Percentiles rank a stretch among this genome's conserved stretches.
phyloP scores from a whole-genome alignment of 2,113 vertebrate genomes.

The Mionectes macconnelli region DNA sequence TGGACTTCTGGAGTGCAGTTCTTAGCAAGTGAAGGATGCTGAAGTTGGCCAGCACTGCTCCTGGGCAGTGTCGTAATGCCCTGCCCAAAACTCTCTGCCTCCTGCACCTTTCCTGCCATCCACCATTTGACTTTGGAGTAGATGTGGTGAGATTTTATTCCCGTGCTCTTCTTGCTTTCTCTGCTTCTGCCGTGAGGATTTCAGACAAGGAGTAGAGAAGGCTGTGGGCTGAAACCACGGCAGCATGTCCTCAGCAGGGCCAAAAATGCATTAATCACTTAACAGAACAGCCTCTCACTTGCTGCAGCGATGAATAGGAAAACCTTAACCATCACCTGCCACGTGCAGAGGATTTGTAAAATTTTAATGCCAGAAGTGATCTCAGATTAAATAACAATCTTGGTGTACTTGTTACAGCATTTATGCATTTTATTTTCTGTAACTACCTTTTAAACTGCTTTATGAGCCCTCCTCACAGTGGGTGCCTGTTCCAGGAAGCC shows the following conservation, averaged over 20 bases:
- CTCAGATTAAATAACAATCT: constrained; percentile 1
- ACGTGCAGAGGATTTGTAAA: neutral
- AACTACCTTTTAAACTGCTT: constrained; percentile 1
- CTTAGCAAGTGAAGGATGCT: neutral
- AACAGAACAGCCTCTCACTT: fast-evolving
- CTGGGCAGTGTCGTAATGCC: neutral
- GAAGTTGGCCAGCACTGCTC: neutral
- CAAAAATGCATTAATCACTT: neutral
- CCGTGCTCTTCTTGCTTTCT: neutral
- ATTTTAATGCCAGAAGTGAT: neutral
- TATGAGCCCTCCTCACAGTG: neutral
- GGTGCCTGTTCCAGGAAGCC: neutral
- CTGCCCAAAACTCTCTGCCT: neutral
- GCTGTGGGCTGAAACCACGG: neutral
- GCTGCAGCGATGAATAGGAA: neutral
- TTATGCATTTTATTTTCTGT: neutral
- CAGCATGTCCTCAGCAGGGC: fast-evolving
- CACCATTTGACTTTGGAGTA: neutral
- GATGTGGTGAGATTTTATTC: neutral
- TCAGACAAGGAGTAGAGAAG: neutral
- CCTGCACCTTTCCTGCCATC: neutral
- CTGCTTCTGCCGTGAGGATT: neutral
- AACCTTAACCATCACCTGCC: neutral
- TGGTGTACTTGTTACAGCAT: neutral
- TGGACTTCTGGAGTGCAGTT: neutral